A percentile compares a stretch with the other conserved stretches of the same genome.
Conservation (phyloP, 1,140 invertebrate species). For the Caerostris extrusa region DNA sequence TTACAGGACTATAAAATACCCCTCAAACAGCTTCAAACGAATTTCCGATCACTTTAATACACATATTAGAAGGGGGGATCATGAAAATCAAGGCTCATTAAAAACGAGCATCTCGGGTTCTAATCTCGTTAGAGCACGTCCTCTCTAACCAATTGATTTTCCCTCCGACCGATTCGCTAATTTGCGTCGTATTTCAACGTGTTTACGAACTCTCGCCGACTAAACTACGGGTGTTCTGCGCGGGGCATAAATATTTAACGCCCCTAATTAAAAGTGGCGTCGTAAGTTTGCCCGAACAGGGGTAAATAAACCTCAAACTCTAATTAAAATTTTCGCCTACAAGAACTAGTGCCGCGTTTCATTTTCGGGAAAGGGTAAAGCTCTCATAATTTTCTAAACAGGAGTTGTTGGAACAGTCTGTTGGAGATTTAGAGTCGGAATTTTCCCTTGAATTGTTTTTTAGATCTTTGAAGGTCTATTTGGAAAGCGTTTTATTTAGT, state of each 20-base stretch:
- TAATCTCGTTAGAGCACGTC: not conserved
- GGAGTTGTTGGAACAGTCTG: not conserved
- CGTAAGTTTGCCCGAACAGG: not conserved
- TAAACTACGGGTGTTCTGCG: not conserved
- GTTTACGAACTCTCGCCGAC: not conserved
- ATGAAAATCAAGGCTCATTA: not conserved
- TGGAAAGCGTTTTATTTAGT: too few species aligned
- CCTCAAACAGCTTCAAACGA: too few species aligned
- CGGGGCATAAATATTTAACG: slow-evolving; percentile 11
- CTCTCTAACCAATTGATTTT: not conserved
- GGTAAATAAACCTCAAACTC: not conserved
- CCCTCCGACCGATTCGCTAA: not conserved
- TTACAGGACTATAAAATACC: too few species aligned
- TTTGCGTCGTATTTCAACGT: not conserved
- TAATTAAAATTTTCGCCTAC: slow-evolving; percentile 14
- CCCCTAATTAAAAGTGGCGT: slow-evolving; percentile 39
- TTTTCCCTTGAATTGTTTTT: too few species aligned
- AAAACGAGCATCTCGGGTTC: too few species aligned
- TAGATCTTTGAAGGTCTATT: too few species aligned
- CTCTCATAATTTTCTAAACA: slow-evolving; percentile 1
- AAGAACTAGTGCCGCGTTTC: not conserved
- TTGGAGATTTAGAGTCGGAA: not conserved
- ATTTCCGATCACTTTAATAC: too few species aligned
- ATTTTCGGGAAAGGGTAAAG: not conserved
- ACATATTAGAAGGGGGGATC: too few species aligned